phyloP scores from a whole-genome alignment of 2,797 vertebrate genomes.

The Caiman crocodilus region DNA sequence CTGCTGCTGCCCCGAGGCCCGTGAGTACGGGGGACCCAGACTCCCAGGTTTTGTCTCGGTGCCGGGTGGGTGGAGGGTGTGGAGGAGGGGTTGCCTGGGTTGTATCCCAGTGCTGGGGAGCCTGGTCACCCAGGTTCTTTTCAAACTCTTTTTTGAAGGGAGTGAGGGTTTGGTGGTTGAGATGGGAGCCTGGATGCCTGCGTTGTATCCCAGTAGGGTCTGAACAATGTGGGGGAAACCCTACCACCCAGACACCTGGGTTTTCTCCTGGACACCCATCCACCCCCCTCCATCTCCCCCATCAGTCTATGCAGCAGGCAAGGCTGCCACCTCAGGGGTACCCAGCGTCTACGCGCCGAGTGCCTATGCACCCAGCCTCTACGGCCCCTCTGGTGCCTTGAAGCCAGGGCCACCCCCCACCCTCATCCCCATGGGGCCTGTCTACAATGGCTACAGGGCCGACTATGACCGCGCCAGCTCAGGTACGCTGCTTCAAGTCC shows the following conservation, averaged over 20 bases:
- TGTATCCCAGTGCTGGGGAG: too few species aligned
- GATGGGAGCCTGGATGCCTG: too few species aligned
- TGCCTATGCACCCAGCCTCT: constrained; percentile 84
- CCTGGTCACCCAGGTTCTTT: too few species aligned
- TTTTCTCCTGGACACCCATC: too few species aligned
- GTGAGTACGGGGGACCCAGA: constrained; percentile 78
- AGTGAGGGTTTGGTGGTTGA: too few species aligned
- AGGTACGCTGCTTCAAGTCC: constrained; percentile 72
- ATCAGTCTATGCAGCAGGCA: constrained; percentile 92
- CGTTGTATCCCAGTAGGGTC: too few species aligned
- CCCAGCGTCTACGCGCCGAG: constrained; percentile 85
- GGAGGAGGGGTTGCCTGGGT: too few species aligned
- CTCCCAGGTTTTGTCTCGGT: too few species aligned
- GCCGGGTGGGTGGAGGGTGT: too few species aligned
- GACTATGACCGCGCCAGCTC: constrained; percentile 88
- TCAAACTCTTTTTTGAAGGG: too few species aligned
- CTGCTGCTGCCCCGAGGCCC: constrained; percentile 92
- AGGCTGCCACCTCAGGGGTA: constrained; percentile 88
- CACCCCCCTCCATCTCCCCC: neutral
- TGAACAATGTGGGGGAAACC: too few species aligned
- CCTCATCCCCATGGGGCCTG: constrained; percentile 56
- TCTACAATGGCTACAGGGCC: constrained; percentile 81
- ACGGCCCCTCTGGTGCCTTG: constrained; percentile 80
- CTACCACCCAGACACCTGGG: too few species aligned
- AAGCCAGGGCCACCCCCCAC: constrained; percentile 80